These are phyloP conservation scores for Xiphophorus hellerii DNA, from an alignment of 2,113 vertebrate species.

Conservation along the genomic window DNA sequence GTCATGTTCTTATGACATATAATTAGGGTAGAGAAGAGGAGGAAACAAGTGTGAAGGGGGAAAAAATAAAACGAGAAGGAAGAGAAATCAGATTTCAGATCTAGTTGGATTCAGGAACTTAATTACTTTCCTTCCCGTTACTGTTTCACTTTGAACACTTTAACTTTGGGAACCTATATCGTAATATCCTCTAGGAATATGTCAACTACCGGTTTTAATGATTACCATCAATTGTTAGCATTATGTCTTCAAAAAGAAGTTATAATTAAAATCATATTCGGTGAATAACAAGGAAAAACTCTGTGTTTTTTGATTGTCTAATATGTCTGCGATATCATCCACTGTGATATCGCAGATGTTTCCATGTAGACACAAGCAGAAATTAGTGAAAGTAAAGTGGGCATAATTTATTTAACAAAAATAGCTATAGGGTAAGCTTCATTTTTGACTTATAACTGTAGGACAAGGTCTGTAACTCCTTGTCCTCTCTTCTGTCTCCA, in stretches of 20 bases:
- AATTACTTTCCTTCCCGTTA: background rate
- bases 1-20: conserved; percentile 55
- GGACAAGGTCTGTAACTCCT: too few relatives aligned
- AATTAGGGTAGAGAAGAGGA: conserved; percentile 24
- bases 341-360: background rate
- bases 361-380: background rate
- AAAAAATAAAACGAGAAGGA: background rate
- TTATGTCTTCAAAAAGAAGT: too few relatives aligned
- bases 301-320: background rate
- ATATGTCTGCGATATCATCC: too few relatives aligned
- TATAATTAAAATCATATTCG: too few relatives aligned
- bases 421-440: background rate
- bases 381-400: background rate
- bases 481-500: background rate
- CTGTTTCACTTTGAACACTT: background rate
- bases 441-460: background rate
- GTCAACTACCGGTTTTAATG: background rate
- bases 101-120: conserved; percentile 27
- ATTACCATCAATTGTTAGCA: background rate
- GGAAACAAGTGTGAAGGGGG: background rate
- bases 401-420: background rate
- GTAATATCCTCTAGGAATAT: too few relatives aligned
- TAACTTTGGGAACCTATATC: background rate
- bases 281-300: background rate
- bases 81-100: conserved; percentile 20